Evolutionary conservation across 2,113 vertebrate species (phyloP).

Genomic region (Calidris pygmaea): DNA sequence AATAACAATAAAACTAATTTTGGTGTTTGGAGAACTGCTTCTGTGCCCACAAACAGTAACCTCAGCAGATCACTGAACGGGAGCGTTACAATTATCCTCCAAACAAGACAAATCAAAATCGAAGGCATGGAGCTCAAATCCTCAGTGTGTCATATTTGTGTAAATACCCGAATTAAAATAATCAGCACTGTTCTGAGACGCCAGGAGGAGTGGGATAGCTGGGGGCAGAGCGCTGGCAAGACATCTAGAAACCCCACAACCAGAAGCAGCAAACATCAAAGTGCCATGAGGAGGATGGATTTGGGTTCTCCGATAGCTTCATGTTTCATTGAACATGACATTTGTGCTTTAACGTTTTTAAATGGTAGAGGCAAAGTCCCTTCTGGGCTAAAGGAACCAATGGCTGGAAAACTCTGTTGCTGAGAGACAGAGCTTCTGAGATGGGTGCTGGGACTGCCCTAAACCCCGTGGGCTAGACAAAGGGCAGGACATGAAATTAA

Average conservation of each 20-base stretch:
- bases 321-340: not conserved
- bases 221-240: not conserved
- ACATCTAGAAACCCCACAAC: not conserved
- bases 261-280: not conserved
- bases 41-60: not conserved
- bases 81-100: not conserved
- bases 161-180: not conserved
- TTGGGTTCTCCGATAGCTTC: not conserved
- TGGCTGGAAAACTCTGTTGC: not conserved
- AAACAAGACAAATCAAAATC: not conserved
- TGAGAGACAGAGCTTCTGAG: not conserved
- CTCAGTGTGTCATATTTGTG: not conserved
- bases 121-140: not conserved
- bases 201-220: not conserved
- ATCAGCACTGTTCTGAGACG: not conserved
- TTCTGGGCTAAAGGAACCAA: not conserved
- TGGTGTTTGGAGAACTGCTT: not conserved
- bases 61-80: not conserved
- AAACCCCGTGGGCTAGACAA: not conserved
- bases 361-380: not conserved
- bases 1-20: not conserved
- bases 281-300: not conserved
- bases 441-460: not conserved
- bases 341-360: not conserved
- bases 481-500: not conserved